Evolutionary conservation across 2,888 invertebrate species (phyloP), one percentile per base, ranked within the genome.

Genomic region (Tachina lurida): DNA sequence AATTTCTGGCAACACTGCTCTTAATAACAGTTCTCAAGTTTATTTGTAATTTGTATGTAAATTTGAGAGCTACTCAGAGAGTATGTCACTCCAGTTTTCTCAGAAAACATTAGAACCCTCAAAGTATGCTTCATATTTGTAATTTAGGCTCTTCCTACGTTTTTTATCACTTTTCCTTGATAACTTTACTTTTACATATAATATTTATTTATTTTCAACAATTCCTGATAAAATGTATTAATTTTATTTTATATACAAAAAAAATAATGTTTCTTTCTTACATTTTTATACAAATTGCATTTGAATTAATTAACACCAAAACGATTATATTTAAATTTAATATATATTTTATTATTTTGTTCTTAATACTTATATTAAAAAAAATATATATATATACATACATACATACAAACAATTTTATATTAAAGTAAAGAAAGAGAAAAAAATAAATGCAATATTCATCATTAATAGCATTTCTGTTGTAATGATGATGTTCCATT

Each of bases 231-330:
- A 75, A 2, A 56, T 39, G 41, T 47, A 56, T 31, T 15, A 39
- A 12, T 13, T 13, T 17, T 17, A 19, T 39, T 65, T 15, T 3
- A n/a, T 39, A 49, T 31, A 31, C 0, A 31, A n/a, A 31, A 15
- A 60, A 47, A n/a, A 39, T 47, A 47, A 22, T 47, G 2, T 41
- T 77, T 58, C 10, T 19, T 70, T 45, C 47, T 45, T 70, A 49
- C 45, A 41, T 19, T 17, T 43, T 52, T 22, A 47, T 2, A n/a
- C 52, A 71, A 52, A 81, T 74, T 81, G 47, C 49, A 77, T 77
- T 77, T 67, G 54, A 84, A 77, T 77, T 81, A 71, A 81, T 84
- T 84, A 84, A 84, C 81, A 81, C 76, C 76, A 67, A 68, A 71
- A 76, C 41, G 43, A 77, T 22, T 83, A 71, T 79, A 75, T 58